phyloP scores from a whole-genome alignment of 2,888 invertebrate genomes.

The Bombylius discolor region DNA sequence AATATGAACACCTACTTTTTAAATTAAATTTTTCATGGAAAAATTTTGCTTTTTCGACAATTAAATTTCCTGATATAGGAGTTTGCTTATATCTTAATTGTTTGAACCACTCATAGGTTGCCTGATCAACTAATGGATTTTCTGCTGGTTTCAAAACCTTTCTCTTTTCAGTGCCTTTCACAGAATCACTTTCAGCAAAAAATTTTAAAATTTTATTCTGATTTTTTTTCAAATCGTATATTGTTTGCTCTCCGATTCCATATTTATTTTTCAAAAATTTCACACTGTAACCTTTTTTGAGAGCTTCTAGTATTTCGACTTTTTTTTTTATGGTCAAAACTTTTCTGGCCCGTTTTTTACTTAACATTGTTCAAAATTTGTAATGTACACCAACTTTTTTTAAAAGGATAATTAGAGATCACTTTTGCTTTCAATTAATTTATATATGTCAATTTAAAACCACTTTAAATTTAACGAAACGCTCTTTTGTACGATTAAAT shows the following conservation, averaged over 20 bases:
- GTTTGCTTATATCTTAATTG: background rate
- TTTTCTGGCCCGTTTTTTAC: too few species aligned
- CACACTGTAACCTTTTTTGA: too few species aligned
- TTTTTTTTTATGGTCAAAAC: too few species aligned
- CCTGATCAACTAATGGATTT: slow-evolving; percentile 2
- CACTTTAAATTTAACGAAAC: too few species aligned
- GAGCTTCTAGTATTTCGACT: too few species aligned
- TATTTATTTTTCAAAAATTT: background rate
- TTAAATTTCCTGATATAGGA: slow-evolving; percentile 2
- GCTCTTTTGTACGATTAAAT: too few species aligned
- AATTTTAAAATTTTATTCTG: slow-evolving; percentile 1
- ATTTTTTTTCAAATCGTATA: slow-evolving; percentile 3
- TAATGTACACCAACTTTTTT: too few species aligned
- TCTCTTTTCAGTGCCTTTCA: background rate
- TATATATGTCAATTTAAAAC: too few species aligned
- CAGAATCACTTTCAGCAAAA: background rate
- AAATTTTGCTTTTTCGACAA: slow-evolving; percentile 3
- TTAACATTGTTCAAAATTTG: too few species aligned
- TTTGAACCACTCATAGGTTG: slow-evolving; percentile 4
- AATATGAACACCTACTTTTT: background rate
- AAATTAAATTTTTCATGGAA: slow-evolving; percentile 1
- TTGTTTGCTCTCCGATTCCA: background rate
- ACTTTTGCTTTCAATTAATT: too few species aligned
- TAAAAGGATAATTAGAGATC: too few species aligned
- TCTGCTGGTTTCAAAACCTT: slow-evolving; percentile 3